Conservation (phyloP, 2,113 vertebrate genomes). For the Lepus europaeus region DNA sequence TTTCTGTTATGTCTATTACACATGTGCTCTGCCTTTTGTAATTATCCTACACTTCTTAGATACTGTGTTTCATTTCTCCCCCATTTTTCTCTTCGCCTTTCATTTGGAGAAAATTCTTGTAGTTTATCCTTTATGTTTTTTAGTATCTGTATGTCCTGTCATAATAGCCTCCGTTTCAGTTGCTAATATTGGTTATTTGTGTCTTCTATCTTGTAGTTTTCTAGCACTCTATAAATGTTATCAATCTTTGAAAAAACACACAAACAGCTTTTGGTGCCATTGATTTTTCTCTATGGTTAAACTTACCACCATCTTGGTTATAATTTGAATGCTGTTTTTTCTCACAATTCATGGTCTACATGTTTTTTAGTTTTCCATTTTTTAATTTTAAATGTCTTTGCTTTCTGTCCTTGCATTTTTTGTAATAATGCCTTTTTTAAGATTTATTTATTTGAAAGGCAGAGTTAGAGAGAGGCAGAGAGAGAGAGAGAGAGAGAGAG, state of each 20-base stretch:
- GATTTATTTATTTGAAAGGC: too few species aligned
- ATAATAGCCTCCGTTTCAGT: neutral
- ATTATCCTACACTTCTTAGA: neutral
- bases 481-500: too few species aligned
- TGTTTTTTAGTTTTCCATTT: too few species aligned
- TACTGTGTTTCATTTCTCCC: neutral
- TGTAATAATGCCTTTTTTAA: too few species aligned
- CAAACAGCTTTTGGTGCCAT: neutral
- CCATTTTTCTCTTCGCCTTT: neutral
- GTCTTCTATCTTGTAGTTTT: neutral
- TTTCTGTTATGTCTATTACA: neutral
- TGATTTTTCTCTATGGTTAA: neutral
- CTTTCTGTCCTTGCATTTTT: neutral
- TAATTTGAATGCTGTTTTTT: too few species aligned
- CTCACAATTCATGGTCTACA: too few species aligned
- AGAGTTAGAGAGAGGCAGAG: too few species aligned
- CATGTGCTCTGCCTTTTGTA: neutral
- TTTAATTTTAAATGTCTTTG: neutral
- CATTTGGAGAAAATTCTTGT: neutral
- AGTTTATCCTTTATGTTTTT: neutral
- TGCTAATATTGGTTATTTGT: neutral
- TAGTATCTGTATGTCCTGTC: neutral
- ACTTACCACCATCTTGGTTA: too few species aligned
- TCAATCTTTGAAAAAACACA: neutral
- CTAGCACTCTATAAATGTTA: neutral